Evolutionary conservation across 2,888 invertebrate genomes (phyloP).

Genomic region (Sphinx pinastri): DNA sequence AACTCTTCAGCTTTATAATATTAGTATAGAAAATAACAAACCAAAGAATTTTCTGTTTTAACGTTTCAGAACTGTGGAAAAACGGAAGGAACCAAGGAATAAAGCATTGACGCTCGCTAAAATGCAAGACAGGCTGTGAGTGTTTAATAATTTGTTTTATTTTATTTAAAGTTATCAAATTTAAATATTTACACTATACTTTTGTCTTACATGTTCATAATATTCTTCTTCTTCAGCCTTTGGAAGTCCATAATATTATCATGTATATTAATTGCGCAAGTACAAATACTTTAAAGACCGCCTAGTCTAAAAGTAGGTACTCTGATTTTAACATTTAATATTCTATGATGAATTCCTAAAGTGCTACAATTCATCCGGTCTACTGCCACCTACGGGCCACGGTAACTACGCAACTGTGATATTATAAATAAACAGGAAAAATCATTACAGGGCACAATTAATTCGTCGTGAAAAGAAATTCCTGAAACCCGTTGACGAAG

Average conservation of each 20-base stretch:
- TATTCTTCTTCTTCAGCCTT: not conserved
- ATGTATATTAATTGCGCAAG: no score
- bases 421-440: not conserved
- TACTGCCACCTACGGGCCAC: no score
- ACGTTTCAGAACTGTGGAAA: constrained; percentile 64
- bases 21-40: no score
- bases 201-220: not conserved
- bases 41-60: not conserved
- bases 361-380: no score
- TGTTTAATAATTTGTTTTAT: constrained; percentile 31
- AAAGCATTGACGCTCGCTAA: constrained; percentile 55
- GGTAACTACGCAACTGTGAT: no score
- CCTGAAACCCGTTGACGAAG: constrained; percentile 39
- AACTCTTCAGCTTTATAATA: no score
- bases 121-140: constrained; percentile 62
- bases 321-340: no score
- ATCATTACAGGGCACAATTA: constrained; percentile 55
- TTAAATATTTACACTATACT: not conserved
- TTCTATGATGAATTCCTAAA: no score
- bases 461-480: constrained; percentile 68
- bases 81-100: constrained; percentile 67
- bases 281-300: no score
- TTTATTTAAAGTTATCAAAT: not conserved
- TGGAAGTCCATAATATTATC: no score
- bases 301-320: no score